Conservation (phyloP, 1,140 invertebrate genomes). For the Coptotermes formosanus region DNA sequence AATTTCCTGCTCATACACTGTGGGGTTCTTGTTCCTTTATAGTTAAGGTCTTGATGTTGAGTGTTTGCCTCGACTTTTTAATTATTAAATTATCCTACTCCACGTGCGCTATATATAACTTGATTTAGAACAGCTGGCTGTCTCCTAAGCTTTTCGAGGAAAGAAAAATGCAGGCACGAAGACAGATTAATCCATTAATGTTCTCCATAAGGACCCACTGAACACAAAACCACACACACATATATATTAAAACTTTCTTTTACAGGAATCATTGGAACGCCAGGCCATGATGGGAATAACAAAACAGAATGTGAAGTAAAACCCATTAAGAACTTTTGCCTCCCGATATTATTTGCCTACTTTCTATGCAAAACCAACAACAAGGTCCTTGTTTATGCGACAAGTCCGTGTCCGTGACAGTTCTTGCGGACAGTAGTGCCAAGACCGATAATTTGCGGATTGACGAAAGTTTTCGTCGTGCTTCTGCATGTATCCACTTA, state of each 20-base stretch:
- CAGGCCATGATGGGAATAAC: neutral
- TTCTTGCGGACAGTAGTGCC: constrained; percentile 24
- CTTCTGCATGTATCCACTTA: constrained; percentile 30
- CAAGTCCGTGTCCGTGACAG: constrained; percentile 25
- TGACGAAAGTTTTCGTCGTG: constrained; percentile 28
- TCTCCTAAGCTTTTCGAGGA: neutral
- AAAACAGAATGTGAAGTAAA: constrained; percentile 6
- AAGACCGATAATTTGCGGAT: constrained; percentile 32
- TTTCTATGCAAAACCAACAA: constrained; percentile 17
- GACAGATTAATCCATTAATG: neutral
- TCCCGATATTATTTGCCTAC: constrained; percentile 24
- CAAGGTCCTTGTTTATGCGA: constrained; percentile 27
- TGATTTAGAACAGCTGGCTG: neutral
- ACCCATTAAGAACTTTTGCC: constrained; percentile 18
- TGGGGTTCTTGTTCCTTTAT: too few species aligned
- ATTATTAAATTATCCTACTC: neutral
- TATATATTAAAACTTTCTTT: neutral
- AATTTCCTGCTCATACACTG: too few species aligned
- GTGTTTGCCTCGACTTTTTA: neutral
- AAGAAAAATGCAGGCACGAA: neutral
- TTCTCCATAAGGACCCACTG: neutral
- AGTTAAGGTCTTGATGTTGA: neutral
- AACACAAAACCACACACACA: neutral
- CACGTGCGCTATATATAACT: neutral
- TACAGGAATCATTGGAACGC: neutral